Evolutionary conservation across 2,888 invertebrate species (phyloP), one percentile per base, ranked within the genome.

Genomic region (Poecilus cupreus): DNA sequence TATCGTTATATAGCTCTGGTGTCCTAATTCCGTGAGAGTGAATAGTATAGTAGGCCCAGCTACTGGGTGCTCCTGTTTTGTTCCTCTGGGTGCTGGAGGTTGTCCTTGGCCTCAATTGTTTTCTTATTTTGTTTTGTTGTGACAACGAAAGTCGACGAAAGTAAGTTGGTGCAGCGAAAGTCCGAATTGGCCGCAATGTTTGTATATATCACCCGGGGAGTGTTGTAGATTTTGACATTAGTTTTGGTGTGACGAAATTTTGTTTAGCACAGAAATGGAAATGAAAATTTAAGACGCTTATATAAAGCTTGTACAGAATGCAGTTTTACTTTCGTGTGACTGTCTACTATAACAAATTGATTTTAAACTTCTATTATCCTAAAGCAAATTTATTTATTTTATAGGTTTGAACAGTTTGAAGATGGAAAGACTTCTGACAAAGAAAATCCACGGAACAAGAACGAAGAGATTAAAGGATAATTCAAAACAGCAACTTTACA

Each of bases 91-190:
- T 60, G 60, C 26, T 10, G 1, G 11, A n/a, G n/a, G n/a, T n/a
- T n/a, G 43, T 0, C 72, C 72, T 72, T 72, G 72, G 72, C 72
- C 72, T 13, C 72, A 72, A 1, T 72, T 72, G 22, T n/a, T 26
- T 22, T 20, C 46, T 24, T 22, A 46, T 72, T 46, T 72, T 68
- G 1, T 49, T 6, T n/a, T 18, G 18, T 54, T 4, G n/a, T 18
- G 16, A 49, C 68, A 72, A 46, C 46, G 72, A 72, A 72, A 72
- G 72, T 72, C 72, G 46, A 72, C 13, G 49, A 72, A 72, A 72
- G 72, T 72, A 60, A 60, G 13, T 26, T 22, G 5, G 10, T 54
- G 8, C 18, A 68, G 68, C 68, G 68, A 68, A 68, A 68, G 68
- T 68, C 39, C 16, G 37, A 68, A 32, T 49, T 49, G 49, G 26